These are phyloP conservation scores for Triplophysa bombifrons DNA, from an alignment of 2,797 vertebrate genomes.

Conservation along the genomic window DNA sequence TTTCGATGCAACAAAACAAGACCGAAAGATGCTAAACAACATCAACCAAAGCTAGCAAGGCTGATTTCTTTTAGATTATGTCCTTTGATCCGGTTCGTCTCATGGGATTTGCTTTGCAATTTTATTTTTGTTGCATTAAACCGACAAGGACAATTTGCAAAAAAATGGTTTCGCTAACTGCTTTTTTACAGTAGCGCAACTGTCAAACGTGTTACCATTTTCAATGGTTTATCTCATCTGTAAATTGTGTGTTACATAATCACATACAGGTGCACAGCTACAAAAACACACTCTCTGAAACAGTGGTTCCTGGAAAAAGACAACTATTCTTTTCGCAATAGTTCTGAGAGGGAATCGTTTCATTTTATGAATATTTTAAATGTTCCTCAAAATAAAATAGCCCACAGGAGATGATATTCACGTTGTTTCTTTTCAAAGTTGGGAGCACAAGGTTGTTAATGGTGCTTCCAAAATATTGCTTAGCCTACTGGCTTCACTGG, in stretches of 20 bases:
- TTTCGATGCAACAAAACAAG: slow-evolving; percentile 13
- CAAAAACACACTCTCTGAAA: neutral
- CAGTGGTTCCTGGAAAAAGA: neutral
- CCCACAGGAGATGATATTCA: neutral
- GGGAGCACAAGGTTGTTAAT: neutral
- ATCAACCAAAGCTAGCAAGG: neutral
- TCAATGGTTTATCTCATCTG: no score
- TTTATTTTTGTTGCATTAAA: no score
- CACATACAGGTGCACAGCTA: neutral
- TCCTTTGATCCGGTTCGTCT: neutral
- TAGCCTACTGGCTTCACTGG: neutral
- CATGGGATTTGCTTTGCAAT: no score
- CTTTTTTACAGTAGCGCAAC: no score
- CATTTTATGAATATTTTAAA: neutral
- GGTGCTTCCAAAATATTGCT: neutral
- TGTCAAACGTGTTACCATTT: no score
- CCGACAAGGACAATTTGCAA: no score
- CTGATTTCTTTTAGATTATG: neutral
- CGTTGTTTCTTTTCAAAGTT: neutral
- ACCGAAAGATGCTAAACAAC: slow-evolving; percentile 15
- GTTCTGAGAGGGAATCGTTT: neutral
- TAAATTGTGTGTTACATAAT: neutral
- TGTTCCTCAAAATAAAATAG: neutral
- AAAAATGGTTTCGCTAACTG: no score
- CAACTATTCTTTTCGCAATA: neutral